phyloP scores from a whole-genome alignment of 2,888 invertebrate species.

The Leptinotarsa peninsularis region DNA sequence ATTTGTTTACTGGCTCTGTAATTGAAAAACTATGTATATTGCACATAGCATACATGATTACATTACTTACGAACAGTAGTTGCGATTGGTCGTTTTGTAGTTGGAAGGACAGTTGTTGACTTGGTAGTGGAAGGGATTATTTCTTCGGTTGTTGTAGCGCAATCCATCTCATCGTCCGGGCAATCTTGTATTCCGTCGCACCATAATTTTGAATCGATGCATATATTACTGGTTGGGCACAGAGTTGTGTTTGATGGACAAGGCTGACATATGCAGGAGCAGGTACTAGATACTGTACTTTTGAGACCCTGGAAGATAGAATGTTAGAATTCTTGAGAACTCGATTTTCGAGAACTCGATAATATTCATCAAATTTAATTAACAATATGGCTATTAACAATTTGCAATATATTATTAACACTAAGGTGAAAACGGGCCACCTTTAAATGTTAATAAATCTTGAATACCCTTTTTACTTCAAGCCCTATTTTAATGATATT shows the following conservation, averaged over 20 bases:
- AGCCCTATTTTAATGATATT: too few relatives aligned
- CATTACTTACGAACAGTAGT: background rate
- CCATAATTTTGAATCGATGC: conserved; percentile 78
- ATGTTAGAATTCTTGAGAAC: background rate
- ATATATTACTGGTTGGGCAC: conserved; percentile 81
- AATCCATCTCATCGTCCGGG: conserved; percentile 83
- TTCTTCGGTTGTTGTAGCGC: conserved; percentile 63
- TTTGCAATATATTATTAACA: too few relatives aligned
- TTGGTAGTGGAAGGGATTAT: conserved; percentile 26
- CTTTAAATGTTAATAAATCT: too few relatives aligned
- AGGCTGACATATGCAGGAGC: conserved; percentile 80
- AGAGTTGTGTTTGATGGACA: conserved; percentile 76
- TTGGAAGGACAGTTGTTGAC: background rate
- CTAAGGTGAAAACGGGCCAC: too few relatives aligned
- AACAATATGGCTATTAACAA: too few relatives aligned
- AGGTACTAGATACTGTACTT: conserved; percentile 72
- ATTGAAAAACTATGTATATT: background rate
- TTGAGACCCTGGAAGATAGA: conserved; percentile 67
- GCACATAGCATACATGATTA: background rate
- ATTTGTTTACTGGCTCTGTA: conserved; percentile 55
- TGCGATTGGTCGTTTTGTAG: background rate
- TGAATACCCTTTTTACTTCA: too few relatives aligned
- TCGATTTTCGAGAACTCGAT: too few relatives aligned
- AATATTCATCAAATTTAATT: too few relatives aligned
- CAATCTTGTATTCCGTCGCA: conserved; percentile 87